These are phyloP conservation scores for Miltochrista miniata DNA, from an alignment of 2,888 invertebrate genomes.

Conservation along the genomic window DNA sequence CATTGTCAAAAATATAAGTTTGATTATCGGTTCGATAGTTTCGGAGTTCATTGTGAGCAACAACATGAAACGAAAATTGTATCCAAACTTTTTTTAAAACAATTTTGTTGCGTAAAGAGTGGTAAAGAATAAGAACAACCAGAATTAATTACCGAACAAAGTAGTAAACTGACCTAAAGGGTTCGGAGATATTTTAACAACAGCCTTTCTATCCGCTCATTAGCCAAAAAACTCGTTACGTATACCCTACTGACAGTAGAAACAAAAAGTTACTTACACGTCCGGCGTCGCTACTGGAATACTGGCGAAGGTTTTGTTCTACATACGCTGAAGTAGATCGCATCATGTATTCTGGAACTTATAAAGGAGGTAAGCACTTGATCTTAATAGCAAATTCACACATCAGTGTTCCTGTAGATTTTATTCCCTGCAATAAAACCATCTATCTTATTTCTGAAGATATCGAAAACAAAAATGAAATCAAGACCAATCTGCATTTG, in stretches of 20 bases:
- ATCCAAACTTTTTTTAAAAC: too few species aligned
- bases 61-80: too few species aligned
- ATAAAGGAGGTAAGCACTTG: neutral
- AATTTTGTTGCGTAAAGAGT: too few species aligned
- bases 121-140: neutral
- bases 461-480: neutral
- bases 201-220: slow-evolving; percentile 80
- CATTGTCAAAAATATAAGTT: slow-evolving; percentile 1
- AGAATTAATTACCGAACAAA: slow-evolving; percentile 17
- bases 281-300: slow-evolving; percentile 65
- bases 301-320: slow-evolving; percentile 40
- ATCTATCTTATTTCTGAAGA: neutral
- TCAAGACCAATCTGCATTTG: slow-evolving; percentile 12
- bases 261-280: slow-evolving; percentile 71
- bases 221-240: slow-evolving; percentile 62
- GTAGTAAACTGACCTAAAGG: slow-evolving; percentile 35
- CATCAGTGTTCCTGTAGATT: too few species aligned
- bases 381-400: too few species aligned
- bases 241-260: slow-evolving; percentile 57
- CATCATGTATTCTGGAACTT: neutral
- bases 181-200: slow-evolving; percentile 38
- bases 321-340: neutral
- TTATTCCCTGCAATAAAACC: too few species aligned
- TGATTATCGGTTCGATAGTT: too few species aligned
- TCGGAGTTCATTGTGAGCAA: too few species aligned